A percentile compares a stretch with the other conserved stretches of the same genome.
Conservation (phyloP, 2,113 vertebrate genomes). For the Dasyprocta punctata region DNA sequence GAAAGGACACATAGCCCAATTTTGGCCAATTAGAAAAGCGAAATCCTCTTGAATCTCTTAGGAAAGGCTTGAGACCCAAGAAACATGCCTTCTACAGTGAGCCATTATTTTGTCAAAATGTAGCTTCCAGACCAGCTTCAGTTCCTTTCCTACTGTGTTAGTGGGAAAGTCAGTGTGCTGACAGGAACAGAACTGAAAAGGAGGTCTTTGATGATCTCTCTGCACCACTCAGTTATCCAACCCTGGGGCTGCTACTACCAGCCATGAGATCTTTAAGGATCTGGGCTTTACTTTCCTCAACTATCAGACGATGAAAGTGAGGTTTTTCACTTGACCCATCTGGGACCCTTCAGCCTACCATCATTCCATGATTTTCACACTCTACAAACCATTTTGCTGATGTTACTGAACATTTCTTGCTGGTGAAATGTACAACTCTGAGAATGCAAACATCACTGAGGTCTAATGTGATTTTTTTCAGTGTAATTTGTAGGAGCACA, state of each 20-base stretch:
- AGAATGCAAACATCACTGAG: background rate
- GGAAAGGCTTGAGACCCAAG: background rate
- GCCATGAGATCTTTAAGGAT: background rate
- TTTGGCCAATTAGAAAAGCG: conserved; percentile 25
- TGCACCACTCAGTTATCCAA: background rate
- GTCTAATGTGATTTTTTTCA: background rate
- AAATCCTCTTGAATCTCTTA: background rate
- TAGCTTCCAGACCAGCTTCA: background rate
- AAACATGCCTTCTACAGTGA: background rate
- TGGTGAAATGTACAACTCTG: background rate
- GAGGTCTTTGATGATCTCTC: background rate
- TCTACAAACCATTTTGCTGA: background rate
- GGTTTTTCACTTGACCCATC: background rate
- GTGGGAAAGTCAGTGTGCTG: background rate
- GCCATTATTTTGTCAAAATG: background rate
- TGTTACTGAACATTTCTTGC: background rate
- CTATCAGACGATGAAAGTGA: background rate
- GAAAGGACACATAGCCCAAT: background rate
- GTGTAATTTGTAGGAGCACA: conserved; percentile 2
- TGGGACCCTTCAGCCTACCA: background rate
- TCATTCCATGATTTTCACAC: background rate
- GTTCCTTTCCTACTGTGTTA: background rate
- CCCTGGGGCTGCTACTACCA: background rate
- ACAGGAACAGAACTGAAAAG: background rate
- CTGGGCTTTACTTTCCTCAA: background rate